A percentile compares a stretch with the other conserved stretches of the same genome.
These are phyloP conservation scores for Lanius collurio DNA, from an alignment of 2,113 vertebrate genomes.

Conservation along the genomic window DNA sequence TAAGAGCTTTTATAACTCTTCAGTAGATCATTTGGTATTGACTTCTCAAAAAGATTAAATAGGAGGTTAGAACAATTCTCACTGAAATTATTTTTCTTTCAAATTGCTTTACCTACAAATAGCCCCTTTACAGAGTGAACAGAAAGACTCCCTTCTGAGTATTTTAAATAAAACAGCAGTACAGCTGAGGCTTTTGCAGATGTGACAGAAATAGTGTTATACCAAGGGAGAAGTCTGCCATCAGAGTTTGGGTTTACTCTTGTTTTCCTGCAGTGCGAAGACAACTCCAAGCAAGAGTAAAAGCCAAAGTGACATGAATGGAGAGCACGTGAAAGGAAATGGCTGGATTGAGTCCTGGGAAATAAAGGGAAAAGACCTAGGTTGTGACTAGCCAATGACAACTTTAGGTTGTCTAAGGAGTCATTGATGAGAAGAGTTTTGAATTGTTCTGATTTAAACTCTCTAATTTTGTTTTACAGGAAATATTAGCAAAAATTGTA, in stretches of 20 bases:
- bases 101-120: not conserved
- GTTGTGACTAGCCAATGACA: not conserved
- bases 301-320: not conserved
- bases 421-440: not conserved
- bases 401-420: not conserved
- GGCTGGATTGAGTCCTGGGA: not conserved
- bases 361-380: not conserved
- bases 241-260: not conserved
- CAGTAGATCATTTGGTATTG: not conserved
- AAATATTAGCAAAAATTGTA: slow-evolving; percentile 92
- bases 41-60: not conserved
- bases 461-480: slow-evolving; percentile 71
- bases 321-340: not conserved
- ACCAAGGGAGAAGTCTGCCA: not conserved
- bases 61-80: not conserved
- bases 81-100: not conserved
- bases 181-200: not conserved
- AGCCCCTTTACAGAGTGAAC: not conserved
- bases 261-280: not conserved
- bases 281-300: not conserved
- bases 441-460: not conserved
- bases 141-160: not conserved
- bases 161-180: not conserved
- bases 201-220: not conserved
- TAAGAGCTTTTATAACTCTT: not conserved